Base-by-base conservation (phyloP, 2,113 vertebrate species). In the Campylomormyrus numenius region DNA sequence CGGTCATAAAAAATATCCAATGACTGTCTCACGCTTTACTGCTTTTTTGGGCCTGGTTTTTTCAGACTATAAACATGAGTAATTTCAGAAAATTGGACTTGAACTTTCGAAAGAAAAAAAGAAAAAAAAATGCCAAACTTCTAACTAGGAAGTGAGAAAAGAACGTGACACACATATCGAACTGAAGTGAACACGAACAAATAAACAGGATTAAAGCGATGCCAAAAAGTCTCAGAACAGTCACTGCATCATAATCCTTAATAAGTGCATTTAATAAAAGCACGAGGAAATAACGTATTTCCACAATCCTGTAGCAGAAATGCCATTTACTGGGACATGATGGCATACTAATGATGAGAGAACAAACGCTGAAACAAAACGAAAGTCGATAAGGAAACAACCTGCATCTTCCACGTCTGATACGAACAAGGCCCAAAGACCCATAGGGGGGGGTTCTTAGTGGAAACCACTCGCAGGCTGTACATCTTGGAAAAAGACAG, bases 311-410 rank as follows among this genome's bases (percentile, higher is more conserved):
- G 70, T 39, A 35, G 58, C 24, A 56, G 53, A 24, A n/a, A 0
- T 70, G 27, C 62, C 8, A 70, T 24, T 31, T 27, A 39, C 10
- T 31, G 70, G 5, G 31, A 35, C 70, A 77, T 31, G 11, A 74
- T 3, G 15, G 10, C 66, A 74, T 21, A 74, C 31, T 27, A 74
- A 74, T 74, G 48, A 95, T 94, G 94, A 94, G 92, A 95, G 93
- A 92, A 92, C 94, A 93, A 94, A 91, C 92, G 92, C 92, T 92
- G 93, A 94, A 95, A 95, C 93, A 93, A 93, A 95, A 94, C 94
- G 3, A 21, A 93, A 95, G 94, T 93, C 92, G 92, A 93, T 93
- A 92, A 92, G 91, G 92, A 92, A 86, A 92, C 94, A 93, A 70
- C 45, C 94, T 95, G 94, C 92, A 95, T 94, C 94, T 94, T 94